Evolutionary conservation across 1,140 invertebrate genomes (phyloP).

Genomic region (Drosophila tsacasi): DNA sequence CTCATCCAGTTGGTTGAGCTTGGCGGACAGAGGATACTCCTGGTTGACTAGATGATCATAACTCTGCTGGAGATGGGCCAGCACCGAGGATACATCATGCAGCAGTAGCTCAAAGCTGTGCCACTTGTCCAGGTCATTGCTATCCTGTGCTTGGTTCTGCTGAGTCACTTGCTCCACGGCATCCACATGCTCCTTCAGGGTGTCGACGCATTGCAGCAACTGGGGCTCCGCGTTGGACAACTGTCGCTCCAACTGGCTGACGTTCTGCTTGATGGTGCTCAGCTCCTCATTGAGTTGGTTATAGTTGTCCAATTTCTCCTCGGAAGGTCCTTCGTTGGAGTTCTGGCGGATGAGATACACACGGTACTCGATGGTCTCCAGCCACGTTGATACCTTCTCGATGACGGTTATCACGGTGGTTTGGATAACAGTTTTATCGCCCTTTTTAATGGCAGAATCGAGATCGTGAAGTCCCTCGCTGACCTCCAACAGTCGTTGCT

Average conservation of each 20-base stretch:
- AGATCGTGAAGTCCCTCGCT: conserved; percentile 87
- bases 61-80: conserved; percentile 69
- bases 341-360: conserved; percentile 89
- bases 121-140: conserved; percentile 89
- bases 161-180: conserved; percentile 88
- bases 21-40: conserved; percentile 73
- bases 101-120: conserved; percentile 87
- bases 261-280: conserved; percentile 85
- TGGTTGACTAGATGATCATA: conserved; percentile 63
- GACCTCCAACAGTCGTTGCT: conserved; percentile 86
- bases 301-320: conserved; percentile 86
- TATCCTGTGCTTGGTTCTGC: conserved; percentile 87
- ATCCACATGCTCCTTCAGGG: conserved; percentile 86
- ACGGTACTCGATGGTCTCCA: conserved; percentile 93
- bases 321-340: conserved; percentile 86
- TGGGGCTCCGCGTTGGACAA: conserved; percentile 86
- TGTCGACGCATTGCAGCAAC: conserved; percentile 86
- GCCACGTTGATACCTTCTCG: conserved; percentile 92
- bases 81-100: conserved; percentile 39
- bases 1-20: conserved; percentile 77
- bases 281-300: conserved; percentile 85
- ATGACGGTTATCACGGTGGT: conserved; percentile 90
- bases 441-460: conserved; percentile 87
- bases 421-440: conserved; percentile 88
- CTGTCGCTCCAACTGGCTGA: conserved; percentile 85